Evolutionary conservation across 2,113 vertebrate genomes (phyloP).

Genomic region (Actenoides lindsayi): DNA sequence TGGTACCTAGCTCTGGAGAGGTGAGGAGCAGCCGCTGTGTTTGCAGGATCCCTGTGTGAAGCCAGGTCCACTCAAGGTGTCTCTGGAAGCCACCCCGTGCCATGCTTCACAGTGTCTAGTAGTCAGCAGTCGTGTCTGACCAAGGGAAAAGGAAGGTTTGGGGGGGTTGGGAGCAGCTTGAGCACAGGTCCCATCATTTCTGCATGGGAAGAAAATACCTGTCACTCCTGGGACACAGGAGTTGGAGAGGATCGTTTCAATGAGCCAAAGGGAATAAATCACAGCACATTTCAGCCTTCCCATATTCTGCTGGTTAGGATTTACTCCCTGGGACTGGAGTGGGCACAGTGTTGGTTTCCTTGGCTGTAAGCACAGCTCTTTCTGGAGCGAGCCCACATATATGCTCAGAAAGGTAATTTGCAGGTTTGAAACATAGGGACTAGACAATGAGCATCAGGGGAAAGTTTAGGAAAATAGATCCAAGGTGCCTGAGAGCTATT

Average conservation of each 20-base stretch:
- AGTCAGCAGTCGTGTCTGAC: neutral
- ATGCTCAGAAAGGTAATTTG: neutral
- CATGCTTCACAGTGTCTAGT: rapidly evolving
- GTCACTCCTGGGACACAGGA: neutral
- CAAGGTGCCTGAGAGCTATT: neutral
- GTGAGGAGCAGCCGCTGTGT: neutral
- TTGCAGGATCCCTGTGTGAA: neutral
- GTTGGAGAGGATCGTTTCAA: neutral
- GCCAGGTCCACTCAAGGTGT: neutral
- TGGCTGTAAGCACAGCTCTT: neutral
- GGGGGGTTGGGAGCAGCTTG: neutral
- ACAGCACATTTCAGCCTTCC: neutral
- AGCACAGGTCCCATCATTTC: neutral
- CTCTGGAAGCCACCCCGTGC: neutral
- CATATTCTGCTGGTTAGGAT: neutral
- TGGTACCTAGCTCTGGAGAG: neutral
- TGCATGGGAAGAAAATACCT: rapidly evolving
- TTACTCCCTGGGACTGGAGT: neutral
- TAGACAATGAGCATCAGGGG: neutral
- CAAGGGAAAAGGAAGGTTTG: neutral
- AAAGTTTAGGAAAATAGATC: neutral
- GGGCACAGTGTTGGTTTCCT: neutral
- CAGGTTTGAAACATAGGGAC: neutral
- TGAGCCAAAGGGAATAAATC: neutral
- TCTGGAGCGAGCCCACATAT: neutral